Conservation (phyloP, 2,797 vertebrate genomes). For the Propithecus deckenii region DNA sequence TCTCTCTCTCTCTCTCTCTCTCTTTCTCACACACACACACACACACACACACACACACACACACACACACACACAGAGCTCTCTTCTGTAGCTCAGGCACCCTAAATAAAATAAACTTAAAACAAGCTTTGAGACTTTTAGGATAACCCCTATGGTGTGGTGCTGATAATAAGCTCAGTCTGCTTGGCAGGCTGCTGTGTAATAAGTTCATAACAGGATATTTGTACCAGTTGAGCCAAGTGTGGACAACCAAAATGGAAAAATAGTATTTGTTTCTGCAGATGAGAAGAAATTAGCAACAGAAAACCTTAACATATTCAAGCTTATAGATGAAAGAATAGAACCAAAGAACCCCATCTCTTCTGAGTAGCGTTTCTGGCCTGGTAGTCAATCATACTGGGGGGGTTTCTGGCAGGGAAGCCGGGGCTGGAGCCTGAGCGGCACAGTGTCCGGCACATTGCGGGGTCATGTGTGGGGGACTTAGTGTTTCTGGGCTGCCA, state of each 20-base stretch:
- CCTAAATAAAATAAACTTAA: background rate
- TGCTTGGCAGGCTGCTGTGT: background rate
- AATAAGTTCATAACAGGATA: background rate
- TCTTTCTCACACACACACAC: background rate
- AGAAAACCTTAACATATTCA: background rate
- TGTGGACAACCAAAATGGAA: background rate
- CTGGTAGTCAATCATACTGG: background rate
- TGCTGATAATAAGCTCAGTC: background rate
- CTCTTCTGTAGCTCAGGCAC: background rate
- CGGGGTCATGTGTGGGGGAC: rapidly evolving
- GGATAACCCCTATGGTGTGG: background rate
- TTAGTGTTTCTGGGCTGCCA: background rate
- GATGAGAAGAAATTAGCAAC: background rate
- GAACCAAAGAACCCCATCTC: background rate
- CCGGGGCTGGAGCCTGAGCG: background rate
- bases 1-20: background rate
- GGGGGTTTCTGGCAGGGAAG: background rate
- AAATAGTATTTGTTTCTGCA: background rate
- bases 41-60: background rate
- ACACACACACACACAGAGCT: background rate
- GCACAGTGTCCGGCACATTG: background rate
- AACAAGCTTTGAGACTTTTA: slow-evolving; percentile 13
- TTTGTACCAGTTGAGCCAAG: background rate
- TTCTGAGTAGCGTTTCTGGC: background rate
- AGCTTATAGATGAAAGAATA: background rate